Percentiles rank a stretch among this genome's conserved stretches.
These are phyloP conservation scores for Mastacembelus armatus DNA, from an alignment of 2,797 vertebrate species.

Conservation along the genomic window DNA sequence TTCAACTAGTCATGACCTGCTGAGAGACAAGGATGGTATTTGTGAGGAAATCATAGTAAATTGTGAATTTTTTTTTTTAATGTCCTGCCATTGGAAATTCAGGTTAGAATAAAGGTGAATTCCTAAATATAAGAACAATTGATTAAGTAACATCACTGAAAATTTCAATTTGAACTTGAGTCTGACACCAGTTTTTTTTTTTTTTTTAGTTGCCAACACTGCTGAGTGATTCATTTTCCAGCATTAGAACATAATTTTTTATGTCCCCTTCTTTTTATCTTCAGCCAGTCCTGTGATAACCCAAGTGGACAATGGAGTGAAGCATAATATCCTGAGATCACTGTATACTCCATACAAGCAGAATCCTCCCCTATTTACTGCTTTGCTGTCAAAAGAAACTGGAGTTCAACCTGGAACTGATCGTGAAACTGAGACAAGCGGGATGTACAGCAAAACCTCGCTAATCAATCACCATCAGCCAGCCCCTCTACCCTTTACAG, in stretches of 20 bases:
- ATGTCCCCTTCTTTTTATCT: not conserved
- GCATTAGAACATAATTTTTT: too few species aligned
- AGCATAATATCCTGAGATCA: conserved; percentile 7
- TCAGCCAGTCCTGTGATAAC: conserved; percentile 36
- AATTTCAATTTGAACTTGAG: too few species aligned
- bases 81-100: too few species aligned
- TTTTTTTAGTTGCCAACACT: not conserved
- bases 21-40: not conserved
- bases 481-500: not conserved
- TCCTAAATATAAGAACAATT: not conserved
- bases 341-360: not conserved
- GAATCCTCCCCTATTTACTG: not conserved
- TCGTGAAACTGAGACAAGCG: not conserved
- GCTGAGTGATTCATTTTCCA: not conserved
- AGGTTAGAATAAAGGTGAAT: not conserved
- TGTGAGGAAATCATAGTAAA: not conserved
- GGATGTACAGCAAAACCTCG: not conserved
- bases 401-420: conserved; percentile 11
- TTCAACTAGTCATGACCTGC: not conserved
- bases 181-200: not conserved
- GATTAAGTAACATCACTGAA: not conserved
- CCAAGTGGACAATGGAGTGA: conserved; percentile 14
- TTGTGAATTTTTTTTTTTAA: too few species aligned
- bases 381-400: conserved; percentile 18
- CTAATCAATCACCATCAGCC: conserved; percentile 33